Percentiles rank a stretch among this genome's conserved stretches.
These are phyloP conservation scores for Glaucomys volans DNA, from an alignment of 2,113 vertebrate genomes.

Conservation along the genomic window DNA sequence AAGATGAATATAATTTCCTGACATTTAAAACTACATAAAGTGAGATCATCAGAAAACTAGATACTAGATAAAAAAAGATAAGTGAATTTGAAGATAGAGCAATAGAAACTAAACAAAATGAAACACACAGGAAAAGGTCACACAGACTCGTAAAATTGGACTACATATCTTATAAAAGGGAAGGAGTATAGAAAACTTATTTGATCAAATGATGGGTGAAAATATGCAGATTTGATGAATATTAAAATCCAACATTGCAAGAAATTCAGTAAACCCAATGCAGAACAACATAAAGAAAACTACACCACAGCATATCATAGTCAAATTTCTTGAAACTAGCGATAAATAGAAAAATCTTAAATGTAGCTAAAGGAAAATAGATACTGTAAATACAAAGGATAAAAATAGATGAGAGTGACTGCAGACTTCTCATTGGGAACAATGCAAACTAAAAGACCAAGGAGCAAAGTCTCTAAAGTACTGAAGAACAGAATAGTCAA, in stretches of 20 bases:
- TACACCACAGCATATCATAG: not conserved
- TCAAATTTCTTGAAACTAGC: not conserved
- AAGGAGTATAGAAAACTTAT: not conserved
- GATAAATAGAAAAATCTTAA: not conserved
- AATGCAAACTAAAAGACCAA: not conserved
- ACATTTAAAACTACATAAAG: constrained; percentile 7
- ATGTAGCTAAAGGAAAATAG: not conserved
- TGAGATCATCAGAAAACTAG: not conserved
- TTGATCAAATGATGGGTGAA: not conserved
- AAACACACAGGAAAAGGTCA: not conserved
- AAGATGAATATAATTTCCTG: not conserved
- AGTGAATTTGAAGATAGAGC: not conserved
- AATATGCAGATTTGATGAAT: not conserved
- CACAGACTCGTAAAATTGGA: not conserved
- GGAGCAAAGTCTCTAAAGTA: not conserved
- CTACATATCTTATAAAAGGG: not conserved
- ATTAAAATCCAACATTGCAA: not conserved
- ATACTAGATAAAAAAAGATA: not conserved
- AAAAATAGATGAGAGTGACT: not conserved
- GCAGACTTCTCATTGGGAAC: not conserved
- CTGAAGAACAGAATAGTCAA: not conserved
- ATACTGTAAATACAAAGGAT: not conserved
- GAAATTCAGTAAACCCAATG: not conserved
- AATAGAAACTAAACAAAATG: not conserved
- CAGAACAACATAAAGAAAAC: not conserved